phyloP scores from a whole-genome alignment of 2,797 vertebrate species.

The Onychomys leucogaster region DNA sequence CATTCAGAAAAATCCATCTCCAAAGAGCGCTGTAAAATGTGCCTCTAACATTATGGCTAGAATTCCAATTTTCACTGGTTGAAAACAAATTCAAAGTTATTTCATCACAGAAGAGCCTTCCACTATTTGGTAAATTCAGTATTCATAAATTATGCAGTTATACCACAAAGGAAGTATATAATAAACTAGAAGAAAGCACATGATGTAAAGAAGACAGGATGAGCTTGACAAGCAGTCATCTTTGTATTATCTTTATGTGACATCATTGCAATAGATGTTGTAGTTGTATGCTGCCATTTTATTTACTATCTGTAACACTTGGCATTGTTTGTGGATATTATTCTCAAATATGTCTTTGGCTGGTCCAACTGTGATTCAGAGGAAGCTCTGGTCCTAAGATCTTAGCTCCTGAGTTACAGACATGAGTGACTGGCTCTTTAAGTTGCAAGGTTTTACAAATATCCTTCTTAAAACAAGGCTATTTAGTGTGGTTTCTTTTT shows the following conservation, averaged over 20 bases:
- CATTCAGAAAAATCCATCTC: constrained; percentile 50
- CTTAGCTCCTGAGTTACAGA: constrained; percentile 61
- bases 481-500: constrained; percentile 65
- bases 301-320: constrained; percentile 60
- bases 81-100: constrained; percentile 50
- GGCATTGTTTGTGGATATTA: neutral
- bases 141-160: constrained; percentile 38
- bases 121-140: constrained; percentile 20
- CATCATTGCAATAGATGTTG: constrained; percentile 46
- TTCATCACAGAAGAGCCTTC: neutral
- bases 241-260: constrained; percentile 54
- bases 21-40: constrained; percentile 56
- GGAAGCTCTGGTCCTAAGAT: constrained; percentile 19
- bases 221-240: neutral
- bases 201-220: constrained; percentile 50
- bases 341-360: neutral
- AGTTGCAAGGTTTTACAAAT: constrained; percentile 59
- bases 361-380: neutral
- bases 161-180: neutral
- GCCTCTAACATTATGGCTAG: constrained; percentile 1
- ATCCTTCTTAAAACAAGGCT: constrained; percentile 69
- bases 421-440: constrained; percentile 30
- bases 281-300: constrained; percentile 58
- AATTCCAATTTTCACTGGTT: constrained; percentile 38
- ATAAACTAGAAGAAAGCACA: constrained; percentile 52